A percentile compares a stretch with the other conserved stretches of the same genome.
Evolutionary conservation across 2,113 vertebrate species (phyloP).

Genomic region (Ophthalmolycus amberensis): DNA sequence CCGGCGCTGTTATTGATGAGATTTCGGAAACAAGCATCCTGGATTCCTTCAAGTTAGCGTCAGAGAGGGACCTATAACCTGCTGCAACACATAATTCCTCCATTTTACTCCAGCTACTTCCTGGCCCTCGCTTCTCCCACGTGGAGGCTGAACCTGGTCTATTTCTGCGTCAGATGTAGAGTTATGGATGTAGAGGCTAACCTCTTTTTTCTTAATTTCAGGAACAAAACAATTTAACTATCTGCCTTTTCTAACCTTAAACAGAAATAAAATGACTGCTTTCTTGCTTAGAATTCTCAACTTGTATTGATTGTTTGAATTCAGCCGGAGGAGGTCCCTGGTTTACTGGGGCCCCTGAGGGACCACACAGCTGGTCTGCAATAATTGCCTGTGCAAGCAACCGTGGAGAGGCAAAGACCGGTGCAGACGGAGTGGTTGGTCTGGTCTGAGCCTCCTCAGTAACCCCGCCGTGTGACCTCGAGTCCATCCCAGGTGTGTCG

Average conservation of each 20-base stretch:
- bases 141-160: constrained; percentile 43
- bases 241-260: not conserved
- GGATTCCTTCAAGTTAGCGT: constrained; percentile 58
- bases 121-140: constrained; percentile 40
- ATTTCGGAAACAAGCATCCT: constrained; percentile 59
- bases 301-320: constrained; percentile 12
- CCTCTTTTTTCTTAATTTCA: not conserved
- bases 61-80: constrained; percentile 63
- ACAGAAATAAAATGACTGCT: not conserved
- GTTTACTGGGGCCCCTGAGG: constrained; percentile 60
- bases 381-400: constrained; percentile 73
- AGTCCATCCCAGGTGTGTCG: constrained; percentile 69
- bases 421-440: constrained; percentile 30
- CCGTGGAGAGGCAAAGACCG: constrained; percentile 33
- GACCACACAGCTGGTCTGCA: constrained; percentile 78
- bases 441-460: constrained; percentile 50
- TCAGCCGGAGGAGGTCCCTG: constrained; percentile 64
- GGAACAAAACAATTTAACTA: not conserved
- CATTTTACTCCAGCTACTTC: constrained; percentile 55
- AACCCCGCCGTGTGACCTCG: constrained; percentile 52
- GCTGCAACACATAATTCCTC: constrained; percentile 64
- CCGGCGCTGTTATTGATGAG: constrained; percentile 59
- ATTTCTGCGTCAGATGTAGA: constrained; percentile 40
- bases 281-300: constrained; percentile 17
- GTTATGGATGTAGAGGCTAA: not conserved